Evolutionary conservation across 2,797 vertebrate species (phyloP).

Genomic region (Peromyscus eremicus): DNA sequence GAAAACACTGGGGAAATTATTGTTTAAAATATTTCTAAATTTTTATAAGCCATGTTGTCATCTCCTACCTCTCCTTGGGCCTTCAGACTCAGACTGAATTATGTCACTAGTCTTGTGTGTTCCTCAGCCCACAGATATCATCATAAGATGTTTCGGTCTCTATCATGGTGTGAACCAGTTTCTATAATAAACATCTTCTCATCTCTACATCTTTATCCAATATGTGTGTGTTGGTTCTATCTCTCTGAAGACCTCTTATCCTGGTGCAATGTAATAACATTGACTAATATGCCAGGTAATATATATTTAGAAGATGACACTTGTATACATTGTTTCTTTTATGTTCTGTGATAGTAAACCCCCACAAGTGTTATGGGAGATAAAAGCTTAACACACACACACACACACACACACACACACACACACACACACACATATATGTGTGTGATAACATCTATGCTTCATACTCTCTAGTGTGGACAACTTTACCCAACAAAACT

Average conservation of each 20-base stretch:
- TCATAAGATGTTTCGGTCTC: neutral
- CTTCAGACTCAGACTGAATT: neutral
- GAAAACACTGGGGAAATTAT: neutral
- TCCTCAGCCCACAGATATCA: neutral
- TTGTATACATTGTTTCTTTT: neutral
- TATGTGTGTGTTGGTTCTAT: neutral
- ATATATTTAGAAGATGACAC: neutral
- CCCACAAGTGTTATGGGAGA: neutral
- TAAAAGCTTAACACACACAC: slow-evolving; percentile 5
- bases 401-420: too few species aligned
- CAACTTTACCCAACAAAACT: neutral
- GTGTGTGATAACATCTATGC: neutral
- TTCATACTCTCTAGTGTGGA: neutral
- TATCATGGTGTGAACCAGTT: neutral
- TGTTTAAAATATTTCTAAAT: slow-evolving; percentile 1
- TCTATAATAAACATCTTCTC: neutral
- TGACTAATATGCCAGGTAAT: neutral
- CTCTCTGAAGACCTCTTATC: neutral
- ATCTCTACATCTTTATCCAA: neutral
- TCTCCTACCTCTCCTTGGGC: neutral
- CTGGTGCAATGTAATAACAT: neutral
- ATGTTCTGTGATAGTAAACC: neutral
- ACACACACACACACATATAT: too few species aligned
- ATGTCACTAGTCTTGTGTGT: too few species aligned
- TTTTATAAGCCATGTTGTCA: neutral